Evolutionary conservation across 2,113 vertebrate genomes (phyloP), one percentile per base, ranked within the genome.

Genomic region (Pangasianodon hypophthalmus): DNA sequence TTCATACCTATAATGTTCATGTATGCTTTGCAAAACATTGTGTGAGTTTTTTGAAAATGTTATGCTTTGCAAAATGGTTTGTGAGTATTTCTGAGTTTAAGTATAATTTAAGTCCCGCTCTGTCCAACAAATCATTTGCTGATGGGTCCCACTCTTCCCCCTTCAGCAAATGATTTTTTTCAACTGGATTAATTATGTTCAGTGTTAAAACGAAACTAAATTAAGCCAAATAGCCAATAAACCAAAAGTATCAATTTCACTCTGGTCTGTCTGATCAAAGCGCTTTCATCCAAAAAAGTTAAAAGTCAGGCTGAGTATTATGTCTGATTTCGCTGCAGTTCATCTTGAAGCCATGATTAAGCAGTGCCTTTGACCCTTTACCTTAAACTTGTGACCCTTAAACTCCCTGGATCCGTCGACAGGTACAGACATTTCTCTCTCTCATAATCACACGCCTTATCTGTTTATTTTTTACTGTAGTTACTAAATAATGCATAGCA

Each of bases 401-500:
- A 41, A 73, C 37, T 75, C 19, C 19, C 10, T 48, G 41, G 8
- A 48, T 77, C 4, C 3, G 26, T 48, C 2, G 6, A 1, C 79
- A 18, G 24, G 46, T 81, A 8, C 19, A 18, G 29, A 52, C 26
- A 44, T 81, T 81, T 81, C 14, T 54, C 48, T 1, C 79, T 18
- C 79, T 81, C 29, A 32, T 54, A 32, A 81, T 54, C 54, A 32
- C 79, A 81, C 14, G 13, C 77, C 48, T 16, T 29, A 79, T 79
- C 44, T 26, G 14, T 80, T 52, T 52, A 50, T 80, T 29, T 29
- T 37, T 80, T 46, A 80, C 5, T 52, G 26, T 80, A 50, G 26
- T 50, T 54, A 54, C 48, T 81, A 29, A 81, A 81, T 81, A 52
- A 81, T 81, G 52, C 6, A 81, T 81, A 18, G 29, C 79, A 81